Percentiles rank a stretch among this genome's conserved stretches.
Evolutionary conservation across 2,113 vertebrate species (phyloP).

Genomic region (Corythornis madagascariensis): DNA sequence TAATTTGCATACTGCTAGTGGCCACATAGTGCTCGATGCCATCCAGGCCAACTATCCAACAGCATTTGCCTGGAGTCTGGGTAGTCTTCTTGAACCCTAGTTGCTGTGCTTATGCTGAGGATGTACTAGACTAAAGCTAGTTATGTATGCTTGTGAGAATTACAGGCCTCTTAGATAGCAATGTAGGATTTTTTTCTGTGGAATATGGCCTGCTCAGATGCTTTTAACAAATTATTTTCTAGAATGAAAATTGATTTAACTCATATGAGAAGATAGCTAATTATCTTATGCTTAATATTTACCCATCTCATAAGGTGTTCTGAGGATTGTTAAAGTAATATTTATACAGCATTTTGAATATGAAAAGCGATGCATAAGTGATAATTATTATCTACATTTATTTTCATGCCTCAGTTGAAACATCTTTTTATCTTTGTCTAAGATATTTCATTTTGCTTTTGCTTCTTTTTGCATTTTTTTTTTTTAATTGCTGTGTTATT

Average conservation of each 20-base stretch:
- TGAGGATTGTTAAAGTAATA: conserved; percentile 47
- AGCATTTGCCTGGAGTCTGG: neutral
- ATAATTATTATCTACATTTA: conserved; percentile 64
- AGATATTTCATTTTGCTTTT: conserved; percentile 31
- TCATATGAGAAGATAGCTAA: neutral
- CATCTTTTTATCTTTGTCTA: conserved; percentile 35
- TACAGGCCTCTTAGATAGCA: neutral
- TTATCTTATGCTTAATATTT: conserved; percentile 48
- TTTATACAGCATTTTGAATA: conserved; percentile 62
- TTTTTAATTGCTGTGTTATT: conserved; percentile 12
- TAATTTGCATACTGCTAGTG: neutral
- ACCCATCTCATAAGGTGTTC: neutral
- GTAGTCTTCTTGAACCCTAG: neutral
- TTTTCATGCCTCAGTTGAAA: conserved; percentile 66
- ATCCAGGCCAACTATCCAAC: fast-evolving
- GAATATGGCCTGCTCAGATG: neutral
- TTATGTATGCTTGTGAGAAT: neutral
- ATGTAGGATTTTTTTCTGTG: neutral
- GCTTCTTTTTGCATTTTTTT: neutral
- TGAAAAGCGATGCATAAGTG: conserved; percentile 29
- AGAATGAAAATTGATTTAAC: neutral
- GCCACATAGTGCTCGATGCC: neutral
- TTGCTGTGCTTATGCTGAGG: neutral
- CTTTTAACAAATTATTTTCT: neutral
- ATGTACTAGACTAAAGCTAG: neutral